Conservation (phyloP, 1,140 invertebrate species). For the Melipona quadrifasciata region DNA sequence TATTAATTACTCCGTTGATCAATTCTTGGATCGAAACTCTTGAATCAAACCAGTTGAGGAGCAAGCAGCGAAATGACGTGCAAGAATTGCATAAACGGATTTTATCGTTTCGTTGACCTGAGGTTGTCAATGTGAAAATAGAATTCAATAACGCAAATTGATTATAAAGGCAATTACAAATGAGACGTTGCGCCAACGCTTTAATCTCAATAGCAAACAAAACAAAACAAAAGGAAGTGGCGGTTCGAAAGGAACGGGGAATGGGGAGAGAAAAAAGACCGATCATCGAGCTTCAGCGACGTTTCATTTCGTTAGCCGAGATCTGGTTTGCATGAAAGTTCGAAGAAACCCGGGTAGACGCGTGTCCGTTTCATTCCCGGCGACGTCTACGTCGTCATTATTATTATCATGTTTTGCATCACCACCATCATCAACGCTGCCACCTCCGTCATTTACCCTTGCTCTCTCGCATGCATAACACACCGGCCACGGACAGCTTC, state of each 20-base stretch:
- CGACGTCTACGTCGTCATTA: slow-evolving; percentile 66
- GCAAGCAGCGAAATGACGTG: no score
- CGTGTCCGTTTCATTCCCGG: slow-evolving; percentile 63
- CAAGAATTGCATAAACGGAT: no score
- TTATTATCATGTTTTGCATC: slow-evolving; percentile 68
- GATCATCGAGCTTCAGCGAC: slow-evolving; percentile 49
- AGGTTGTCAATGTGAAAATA: not conserved
- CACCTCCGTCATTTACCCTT: slow-evolving; percentile 68
- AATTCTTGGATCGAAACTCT: no score
- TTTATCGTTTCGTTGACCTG: no score
- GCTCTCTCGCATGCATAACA: slow-evolving; percentile 62
- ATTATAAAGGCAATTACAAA: slow-evolving; percentile 25
- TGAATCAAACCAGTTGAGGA: no score
- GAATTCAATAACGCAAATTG: not conserved
- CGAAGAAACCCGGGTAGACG: slow-evolving; percentile 48
- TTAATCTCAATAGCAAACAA: not conserved
- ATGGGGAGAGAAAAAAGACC: not conserved
- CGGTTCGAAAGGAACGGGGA: not conserved
- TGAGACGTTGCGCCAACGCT: not conserved
- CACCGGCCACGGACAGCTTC: slow-evolving; percentile 48
- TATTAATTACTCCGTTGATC: no score
- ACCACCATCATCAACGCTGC: slow-evolving; percentile 68
- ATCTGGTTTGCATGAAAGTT: slow-evolving; percentile 24
- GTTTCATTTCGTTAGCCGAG: slow-evolving; percentile 48
- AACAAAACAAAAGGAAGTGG: not conserved